Base-by-base conservation (phyloP, 2,888 invertebrate genomes). In the Sphecodes monilicornis region DNA sequence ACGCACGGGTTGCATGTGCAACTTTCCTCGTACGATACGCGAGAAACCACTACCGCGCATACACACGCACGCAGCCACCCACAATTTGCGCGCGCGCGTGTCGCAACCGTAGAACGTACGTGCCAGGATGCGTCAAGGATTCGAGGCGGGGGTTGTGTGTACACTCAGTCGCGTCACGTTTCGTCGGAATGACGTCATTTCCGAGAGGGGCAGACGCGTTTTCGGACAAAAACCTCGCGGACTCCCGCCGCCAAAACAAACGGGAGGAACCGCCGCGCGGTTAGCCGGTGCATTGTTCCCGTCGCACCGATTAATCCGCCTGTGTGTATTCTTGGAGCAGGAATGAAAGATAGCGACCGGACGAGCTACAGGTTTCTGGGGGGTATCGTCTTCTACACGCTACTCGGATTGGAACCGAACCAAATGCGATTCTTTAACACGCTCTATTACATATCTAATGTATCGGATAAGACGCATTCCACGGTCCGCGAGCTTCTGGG, bases 211-310 rank as follows among this genome's bases (percentile, higher is more conserved):
- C 54, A 75, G 78, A 82, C 69, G 54, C 60, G 69, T 50, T 70
- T 64, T 68, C n/a, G 78, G 78, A 57, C 75, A 82, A 82, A 78
- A 82, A 74, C 82, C 84, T 71, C 70, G 74, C 69, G 60, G 60
- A 29, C 18, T 36, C 29, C 36, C 54, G 50, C 57, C 82, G 71
- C 73, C 82, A 78, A 78, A 84, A 82, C 84, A 77, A 81, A 81
- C 81, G 50, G 46, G 82, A 69, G 13, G 57, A 68, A 68, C 76
- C 60, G 32, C 50, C 50, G n/a, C 70, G 74, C 74, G 84, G 82
- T 70, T 82, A 64, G 64, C 26, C 69, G 29, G 16, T 57, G 46
- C 46, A 39, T 82, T 64, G 70, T 70, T 79, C 39, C 39, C 29
- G 50, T 50, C n/a, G 54, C 41, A 29, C 22, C 41, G 39, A 29